These are phyloP conservation scores for Luidia sarsii DNA, from an alignment of 53 echinoderm and acorn worm species.

Conservation along the genomic window DNA sequence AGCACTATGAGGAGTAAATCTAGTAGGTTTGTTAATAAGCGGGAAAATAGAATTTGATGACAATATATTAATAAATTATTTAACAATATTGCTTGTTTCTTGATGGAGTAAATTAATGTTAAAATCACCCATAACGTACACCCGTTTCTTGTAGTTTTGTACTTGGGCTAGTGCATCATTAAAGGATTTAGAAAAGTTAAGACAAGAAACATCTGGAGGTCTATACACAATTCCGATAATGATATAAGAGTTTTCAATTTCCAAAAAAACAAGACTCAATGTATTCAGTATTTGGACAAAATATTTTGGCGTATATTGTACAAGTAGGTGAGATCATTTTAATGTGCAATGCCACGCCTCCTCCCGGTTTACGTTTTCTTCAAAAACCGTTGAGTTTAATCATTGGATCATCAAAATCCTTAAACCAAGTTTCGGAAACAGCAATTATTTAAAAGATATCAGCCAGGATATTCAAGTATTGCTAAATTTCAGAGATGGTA, in stretches of 20 bases:
- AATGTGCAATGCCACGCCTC: neutral
- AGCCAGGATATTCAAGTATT: neutral
- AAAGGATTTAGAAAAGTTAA: neutral
- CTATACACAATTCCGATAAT: neutral
- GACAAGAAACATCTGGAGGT: neutral
- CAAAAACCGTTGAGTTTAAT: slow-evolving; percentile 11
- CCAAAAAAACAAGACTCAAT: neutral
- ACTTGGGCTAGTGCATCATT: neutral
- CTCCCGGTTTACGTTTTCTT: slow-evolving; percentile 4
- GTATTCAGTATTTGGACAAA: neutral
- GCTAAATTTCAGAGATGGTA: neutral
- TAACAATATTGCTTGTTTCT: slow-evolving; percentile 6
- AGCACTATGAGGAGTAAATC: neutral
- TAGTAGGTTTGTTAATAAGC: too few relatives aligned
- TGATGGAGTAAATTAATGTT: slow-evolving; percentile 23
- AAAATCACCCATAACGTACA: neutral
- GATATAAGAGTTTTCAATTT: neutral
- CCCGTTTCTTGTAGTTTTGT: neutral
- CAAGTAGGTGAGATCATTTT: slow-evolving; percentile 11
- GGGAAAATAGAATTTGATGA: slow-evolving; percentile 7
- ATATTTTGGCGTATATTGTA: neutral
- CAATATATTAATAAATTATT: slow-evolving; percentile 7
- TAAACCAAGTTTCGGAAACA: slow-evolving; percentile 1
- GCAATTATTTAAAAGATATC: neutral
- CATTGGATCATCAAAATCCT: slow-evolving; percentile 18